Evolutionary conservation across 2,888 invertebrate species (phyloP).

Genomic region (Linhomoeus sp.): DNA sequence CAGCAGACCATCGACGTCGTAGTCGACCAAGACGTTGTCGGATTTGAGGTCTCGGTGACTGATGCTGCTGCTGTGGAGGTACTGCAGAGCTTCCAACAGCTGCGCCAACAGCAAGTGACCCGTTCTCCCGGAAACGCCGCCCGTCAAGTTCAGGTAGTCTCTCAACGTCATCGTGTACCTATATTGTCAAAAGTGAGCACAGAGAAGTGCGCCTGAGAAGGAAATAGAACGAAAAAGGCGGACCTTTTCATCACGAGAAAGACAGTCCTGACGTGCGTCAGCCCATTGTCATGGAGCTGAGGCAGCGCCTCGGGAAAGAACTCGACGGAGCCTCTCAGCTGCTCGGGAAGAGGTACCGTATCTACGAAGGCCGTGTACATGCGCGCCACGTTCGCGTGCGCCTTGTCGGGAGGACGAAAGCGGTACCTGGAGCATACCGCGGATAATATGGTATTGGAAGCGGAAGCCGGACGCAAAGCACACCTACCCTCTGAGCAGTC

Average conservation of each 20-base stretch:
- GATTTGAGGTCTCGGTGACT: constrained; percentile 61
- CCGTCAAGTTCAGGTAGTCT: constrained; percentile 36
- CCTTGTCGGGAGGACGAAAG: constrained; percentile 36
- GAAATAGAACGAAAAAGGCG: constrained; percentile 26
- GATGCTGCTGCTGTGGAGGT: constrained; percentile 48
- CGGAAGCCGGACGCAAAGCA: too few relatives aligned
- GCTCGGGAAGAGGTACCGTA: constrained; percentile 40
- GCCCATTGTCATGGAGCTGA: constrained; percentile 20
- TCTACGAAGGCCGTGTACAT: constrained; percentile 62
- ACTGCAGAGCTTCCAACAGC: constrained; percentile 54
- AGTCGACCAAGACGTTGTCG: constrained; percentile 52
- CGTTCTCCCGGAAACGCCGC: constrained; percentile 35
- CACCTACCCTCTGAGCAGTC: neutral
- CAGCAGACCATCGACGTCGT: constrained; percentile 7
- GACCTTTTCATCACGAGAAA: constrained; percentile 68
- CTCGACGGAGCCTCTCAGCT: constrained; percentile 41
- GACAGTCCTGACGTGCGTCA: constrained; percentile 58
- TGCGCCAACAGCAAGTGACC: constrained; percentile 51
- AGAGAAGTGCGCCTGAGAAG: constrained; percentile 16
- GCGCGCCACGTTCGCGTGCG: constrained; percentile 63
- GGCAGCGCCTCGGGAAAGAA: constrained; percentile 60
- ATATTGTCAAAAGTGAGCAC: constrained; percentile 8
- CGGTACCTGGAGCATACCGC: constrained; percentile 5
- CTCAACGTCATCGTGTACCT: constrained; percentile 47
- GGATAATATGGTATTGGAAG: neutral